Evolutionary conservation across 2,888 invertebrate species (phyloP).

Genomic region (Cataglyphis altisquamis): DNA sequence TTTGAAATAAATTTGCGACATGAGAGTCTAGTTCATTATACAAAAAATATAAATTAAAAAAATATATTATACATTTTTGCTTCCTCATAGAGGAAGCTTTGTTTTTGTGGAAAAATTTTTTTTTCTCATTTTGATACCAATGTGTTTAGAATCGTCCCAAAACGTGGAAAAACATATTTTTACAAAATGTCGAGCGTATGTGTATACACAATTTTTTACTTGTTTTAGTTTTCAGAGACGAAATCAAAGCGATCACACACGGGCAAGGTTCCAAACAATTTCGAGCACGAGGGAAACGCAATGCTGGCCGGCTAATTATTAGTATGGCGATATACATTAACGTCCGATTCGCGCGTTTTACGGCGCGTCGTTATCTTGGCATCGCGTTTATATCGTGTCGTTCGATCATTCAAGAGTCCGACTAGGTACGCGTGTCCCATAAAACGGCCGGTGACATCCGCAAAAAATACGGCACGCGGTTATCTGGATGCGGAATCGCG

Average conservation of each 20-base stretch:
- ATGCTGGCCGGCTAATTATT: not conserved
- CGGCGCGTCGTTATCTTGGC: not conserved
- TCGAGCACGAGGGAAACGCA: not conserved
- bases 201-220: too few relatives aligned
- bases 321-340: not conserved
- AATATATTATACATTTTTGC: not conserved
- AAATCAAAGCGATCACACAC: not conserved
- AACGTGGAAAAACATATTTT: too few relatives aligned
- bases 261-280: too few relatives aligned
- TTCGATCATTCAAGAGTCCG: not conserved
- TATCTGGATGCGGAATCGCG: constrained; percentile 26
- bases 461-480: constrained; percentile 14
- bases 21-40: not conserved
- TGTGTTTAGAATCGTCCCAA: too few relatives aligned
- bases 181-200: too few relatives aligned
- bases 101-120: too few relatives aligned
- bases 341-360: constrained; percentile 8
- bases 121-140: too few relatives aligned
- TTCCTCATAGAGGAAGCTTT: too few relatives aligned
- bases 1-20: not conserved
- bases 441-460: not conserved
- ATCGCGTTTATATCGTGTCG: not conserved
- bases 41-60: not conserved
- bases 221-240: not conserved
- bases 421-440: not conserved